phyloP scores from a whole-genome alignment of 2,888 invertebrate genomes.

The Lasioglossum pauxillum region DNA sequence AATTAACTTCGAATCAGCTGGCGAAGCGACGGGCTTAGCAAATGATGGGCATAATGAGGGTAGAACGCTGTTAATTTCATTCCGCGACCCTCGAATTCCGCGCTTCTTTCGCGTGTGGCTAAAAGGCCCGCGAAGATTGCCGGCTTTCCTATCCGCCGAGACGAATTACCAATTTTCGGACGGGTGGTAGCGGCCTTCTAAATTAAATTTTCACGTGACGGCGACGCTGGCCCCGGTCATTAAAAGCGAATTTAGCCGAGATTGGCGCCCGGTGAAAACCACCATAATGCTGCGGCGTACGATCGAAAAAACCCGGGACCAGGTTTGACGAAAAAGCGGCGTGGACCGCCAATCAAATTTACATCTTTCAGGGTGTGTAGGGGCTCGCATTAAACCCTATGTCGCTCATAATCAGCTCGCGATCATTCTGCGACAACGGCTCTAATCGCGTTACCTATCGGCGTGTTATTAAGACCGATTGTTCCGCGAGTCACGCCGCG shows the following conservation, averaged over 20 bases:
- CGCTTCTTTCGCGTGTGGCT: conserved; percentile 4
- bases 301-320: conserved; percentile 22
- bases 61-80: conserved; percentile 18
- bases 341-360: conserved; percentile 62
- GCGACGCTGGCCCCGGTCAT: conserved; percentile 71
- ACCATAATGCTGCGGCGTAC: conserved; percentile 57
- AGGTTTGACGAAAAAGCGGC: conserved; percentile 44
- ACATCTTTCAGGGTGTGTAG: conserved; percentile 65
- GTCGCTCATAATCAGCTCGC: not conserved
- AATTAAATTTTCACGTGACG: conserved; percentile 75
- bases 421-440: not conserved
- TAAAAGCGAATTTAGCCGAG: conserved; percentile 78
- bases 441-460: not conserved
- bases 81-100: not conserved
- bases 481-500: not conserved
- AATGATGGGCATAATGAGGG: conserved; percentile 25
- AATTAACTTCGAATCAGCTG: conserved; percentile 35
- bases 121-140: conserved; percentile 48
- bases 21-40: conserved; percentile 4
- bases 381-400: not conserved
- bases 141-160: conserved; percentile 52
- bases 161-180: conserved; percentile 64
- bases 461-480: not conserved
- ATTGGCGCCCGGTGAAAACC: conserved; percentile 64
- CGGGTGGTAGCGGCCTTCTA: conserved; percentile 41